Evolutionary conservation across 2,113 vertebrate genomes (phyloP).

Genomic region (Chroicocephalus ridibundus): DNA sequence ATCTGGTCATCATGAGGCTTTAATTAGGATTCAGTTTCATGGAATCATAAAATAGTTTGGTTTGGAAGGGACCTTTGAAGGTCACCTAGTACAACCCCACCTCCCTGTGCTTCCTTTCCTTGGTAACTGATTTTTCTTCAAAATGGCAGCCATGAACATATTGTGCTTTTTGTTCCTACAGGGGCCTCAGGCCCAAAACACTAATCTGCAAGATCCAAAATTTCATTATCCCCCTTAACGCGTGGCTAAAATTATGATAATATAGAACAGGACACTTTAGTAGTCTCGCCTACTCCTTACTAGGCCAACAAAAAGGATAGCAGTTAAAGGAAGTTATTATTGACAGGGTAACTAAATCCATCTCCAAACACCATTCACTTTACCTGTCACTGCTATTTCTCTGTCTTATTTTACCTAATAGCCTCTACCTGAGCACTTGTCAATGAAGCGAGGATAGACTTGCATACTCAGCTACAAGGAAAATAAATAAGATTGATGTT

Average conservation of each 20-base stretch:
- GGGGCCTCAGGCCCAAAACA: not conserved
- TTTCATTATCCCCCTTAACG: not conserved
- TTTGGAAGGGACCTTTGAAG: not conserved
- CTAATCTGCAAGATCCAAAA: not conserved
- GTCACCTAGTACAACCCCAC: not conserved
- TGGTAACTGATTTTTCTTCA: not conserved
- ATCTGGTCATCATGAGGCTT: not conserved
- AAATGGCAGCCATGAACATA: not conserved
- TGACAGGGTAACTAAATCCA: not conserved
- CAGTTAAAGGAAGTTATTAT: not conserved
- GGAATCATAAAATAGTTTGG: not conserved
- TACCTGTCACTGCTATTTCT: not conserved
- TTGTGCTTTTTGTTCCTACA: not conserved
- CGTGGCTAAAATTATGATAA: not conserved
- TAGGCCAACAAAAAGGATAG: not conserved
- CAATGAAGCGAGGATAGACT: not conserved
- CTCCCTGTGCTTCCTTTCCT: rapidly evolving
- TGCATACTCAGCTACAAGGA: not conserved
- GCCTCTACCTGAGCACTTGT: not conserved
- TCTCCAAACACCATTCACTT: not conserved
- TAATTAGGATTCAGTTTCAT: not conserved
- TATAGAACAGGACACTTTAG: not conserved
- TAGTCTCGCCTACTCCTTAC: not conserved
- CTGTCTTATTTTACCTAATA: not conserved
- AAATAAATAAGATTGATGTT: not conserved